Conservation (phyloP, 1,140 invertebrate genomes). For the Bombus confusus region DNA sequence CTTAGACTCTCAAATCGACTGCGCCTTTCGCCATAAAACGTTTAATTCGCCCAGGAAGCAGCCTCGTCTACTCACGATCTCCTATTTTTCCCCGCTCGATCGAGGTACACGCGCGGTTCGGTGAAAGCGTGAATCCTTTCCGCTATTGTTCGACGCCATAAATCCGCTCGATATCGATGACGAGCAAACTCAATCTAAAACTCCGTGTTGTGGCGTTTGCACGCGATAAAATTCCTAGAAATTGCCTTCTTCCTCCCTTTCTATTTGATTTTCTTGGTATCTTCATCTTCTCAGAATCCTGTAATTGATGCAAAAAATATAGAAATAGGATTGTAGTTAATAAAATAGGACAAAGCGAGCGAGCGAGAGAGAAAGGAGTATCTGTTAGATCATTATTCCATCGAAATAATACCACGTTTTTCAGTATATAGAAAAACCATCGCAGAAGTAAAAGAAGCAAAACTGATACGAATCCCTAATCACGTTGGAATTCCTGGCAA, state of each 20-base stretch:
- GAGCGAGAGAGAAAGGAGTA: too few relatives aligned
- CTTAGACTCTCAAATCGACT: too few relatives aligned
- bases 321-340: too few relatives aligned
- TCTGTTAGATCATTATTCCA: too few relatives aligned
- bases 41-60: slow-evolving; percentile 2
- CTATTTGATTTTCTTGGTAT: slow-evolving; percentile 9
- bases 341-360: too few relatives aligned
- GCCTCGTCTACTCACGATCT: background rate
- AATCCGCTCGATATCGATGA: slow-evolving; percentile 24
- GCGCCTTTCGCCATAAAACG: background rate
- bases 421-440: too few relatives aligned
- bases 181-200: background rate
- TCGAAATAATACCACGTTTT: too few relatives aligned
- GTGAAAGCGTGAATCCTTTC: slow-evolving; percentile 23
- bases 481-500: too few relatives aligned
- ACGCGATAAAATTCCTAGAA: background rate
- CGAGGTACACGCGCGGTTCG: background rate
- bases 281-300: background rate
- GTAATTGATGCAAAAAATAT: background rate
- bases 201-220: background rate
- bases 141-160: background rate
- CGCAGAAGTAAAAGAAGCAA: too few relatives aligned
- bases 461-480: too few relatives aligned
- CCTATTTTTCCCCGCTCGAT: background rate
- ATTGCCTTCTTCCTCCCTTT: background rate